Base-by-base conservation (phyloP, 2,888 invertebrate genomes). In the Melolontha melolontha region DNA sequence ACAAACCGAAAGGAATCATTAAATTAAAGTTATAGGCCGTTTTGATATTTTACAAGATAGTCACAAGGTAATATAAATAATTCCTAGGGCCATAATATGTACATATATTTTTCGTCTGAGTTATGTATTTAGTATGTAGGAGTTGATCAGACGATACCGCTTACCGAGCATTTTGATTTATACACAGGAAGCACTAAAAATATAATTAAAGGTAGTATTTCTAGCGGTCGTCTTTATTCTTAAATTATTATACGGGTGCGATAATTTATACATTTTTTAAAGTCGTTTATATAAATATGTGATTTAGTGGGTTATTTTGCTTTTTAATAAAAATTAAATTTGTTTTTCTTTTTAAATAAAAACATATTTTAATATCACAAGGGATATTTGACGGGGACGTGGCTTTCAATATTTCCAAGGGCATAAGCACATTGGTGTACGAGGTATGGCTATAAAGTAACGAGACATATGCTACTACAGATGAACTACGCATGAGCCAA, bases 1-100 rank as follows among this genome's bases (percentile, higher is more conserved):
- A 34, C 10, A 34, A 34, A 34, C 8, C 27, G 10, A 57, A 27
- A 44, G 42, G 27, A 44, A 14, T 59, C 44, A 44, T 59, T 29
- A 10, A 6, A 16, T 29, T 29, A 34, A 34, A 47, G 34, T 47
- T 16, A 14, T 47, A 62, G 16, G 16, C 29, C 39, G 16, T 14
- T 62, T 14, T 47, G 16, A 47, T n/a, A 47, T 12, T 59, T 10
- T 47, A 47, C 44, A 59, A 62, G 34, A 47, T 29, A 39, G 34
- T 34, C 34, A 49, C 16, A 39, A 52, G 34, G 47, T 16, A 47
- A 34, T 62, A 62, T 62, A 62, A 62, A 62, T 62, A 62, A 62
- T 62, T 47, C 42, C 12, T 22, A 47, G 7, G 34, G 17, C 29
- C 39, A 34, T 34, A 34, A 34, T 34, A 34, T 34, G 34, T 8